Conservation (phyloP, 1,140 invertebrate genomes). For the Lineus longissimus region DNA sequence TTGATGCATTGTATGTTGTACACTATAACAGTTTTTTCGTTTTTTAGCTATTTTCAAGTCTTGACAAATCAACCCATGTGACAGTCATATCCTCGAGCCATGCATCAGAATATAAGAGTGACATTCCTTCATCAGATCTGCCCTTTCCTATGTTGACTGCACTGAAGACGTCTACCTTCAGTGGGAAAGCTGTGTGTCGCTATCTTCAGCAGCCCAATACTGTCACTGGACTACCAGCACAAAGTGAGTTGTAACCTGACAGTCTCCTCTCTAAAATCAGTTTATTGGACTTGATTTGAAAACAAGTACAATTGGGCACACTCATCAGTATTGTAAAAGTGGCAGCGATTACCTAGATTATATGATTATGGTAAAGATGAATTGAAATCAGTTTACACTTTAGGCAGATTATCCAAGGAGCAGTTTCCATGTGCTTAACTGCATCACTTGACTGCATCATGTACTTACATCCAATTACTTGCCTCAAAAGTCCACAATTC, state of each 20-base stretch:
- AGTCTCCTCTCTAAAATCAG: neutral
- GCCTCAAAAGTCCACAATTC: too few species aligned
- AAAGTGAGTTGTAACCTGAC: slow-evolving; percentile 32
- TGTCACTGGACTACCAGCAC: slow-evolving; percentile 42
- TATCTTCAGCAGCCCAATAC: slow-evolving; percentile 48
- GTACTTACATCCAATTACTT: too few species aligned
- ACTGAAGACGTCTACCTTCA: slow-evolving; percentile 32
- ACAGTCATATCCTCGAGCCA: slow-evolving; percentile 29
- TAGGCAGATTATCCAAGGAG: too few species aligned
- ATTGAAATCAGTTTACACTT: neutral
- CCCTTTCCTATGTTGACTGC: slow-evolving; percentile 38
- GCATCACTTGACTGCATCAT: too few species aligned
- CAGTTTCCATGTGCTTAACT: too few species aligned
- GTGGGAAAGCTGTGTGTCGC: slow-evolving; percentile 29
- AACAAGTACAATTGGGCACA: neutral
- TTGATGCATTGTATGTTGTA: too few species aligned
- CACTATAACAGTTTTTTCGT: neutral
- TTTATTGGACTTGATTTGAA: neutral
- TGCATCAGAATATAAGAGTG: slow-evolving; percentile 36
- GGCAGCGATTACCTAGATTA: neutral
- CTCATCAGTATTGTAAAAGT: neutral
- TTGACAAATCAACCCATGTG: slow-evolving; percentile 26
- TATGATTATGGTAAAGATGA: neutral
- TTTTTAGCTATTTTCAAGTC: slow-evolving; percentile 32
- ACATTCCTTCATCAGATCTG: slow-evolving; percentile 38